Evolutionary conservation across 2,888 invertebrate species (phyloP), one percentile per base, ranked within the genome.

Genomic region (Eupsilia transversa): DNA sequence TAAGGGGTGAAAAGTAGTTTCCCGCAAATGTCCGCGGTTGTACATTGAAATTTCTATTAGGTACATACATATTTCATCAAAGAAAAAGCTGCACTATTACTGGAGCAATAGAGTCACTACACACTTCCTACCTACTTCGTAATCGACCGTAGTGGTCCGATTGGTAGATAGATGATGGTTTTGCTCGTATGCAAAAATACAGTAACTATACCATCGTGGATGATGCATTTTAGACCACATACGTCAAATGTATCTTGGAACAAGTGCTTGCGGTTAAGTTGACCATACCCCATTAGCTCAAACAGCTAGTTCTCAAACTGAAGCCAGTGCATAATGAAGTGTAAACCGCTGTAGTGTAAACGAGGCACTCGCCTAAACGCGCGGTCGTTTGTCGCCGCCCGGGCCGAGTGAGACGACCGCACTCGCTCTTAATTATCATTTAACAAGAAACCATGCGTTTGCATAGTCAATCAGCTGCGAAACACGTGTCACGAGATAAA

Each of bases 311-410:
- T 38, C 54, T 52, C 20, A 57, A 57, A 79, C 68, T 41, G 14
- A 69, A 84, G 10, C 33, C n/a, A 74, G 60, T 84, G 65, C 65
- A 80, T 81, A 80, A 83, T 80, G 79, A 59, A 83, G 72, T 79
- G 65, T n/a, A 69, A 80, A 68, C 85, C 57, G 7, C 68, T 59
- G 63, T 43, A 65, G 56, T 61, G 52, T 60, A 60, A 70, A 52
- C 68, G 35, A 38, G 46, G n/a, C n/a, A 74, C 30, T 64, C 20
- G 56, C 38, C 54, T 68, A 49, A 84, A 57, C 38, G 20, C 49
- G 49, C 12, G 30, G 61, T 56, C 27, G 35, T 33, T 7, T 46
- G 66, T 70, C 35, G 30, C 64, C 61, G 4, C 38, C 27, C 17
- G 57, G 57, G 23, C 38, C 38, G 14, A 46, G 49, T 30, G 43